These are phyloP conservation scores for Eulemur albifrons DNA, from an alignment of 2,797 vertebrate species.

Conservation along the genomic window DNA sequence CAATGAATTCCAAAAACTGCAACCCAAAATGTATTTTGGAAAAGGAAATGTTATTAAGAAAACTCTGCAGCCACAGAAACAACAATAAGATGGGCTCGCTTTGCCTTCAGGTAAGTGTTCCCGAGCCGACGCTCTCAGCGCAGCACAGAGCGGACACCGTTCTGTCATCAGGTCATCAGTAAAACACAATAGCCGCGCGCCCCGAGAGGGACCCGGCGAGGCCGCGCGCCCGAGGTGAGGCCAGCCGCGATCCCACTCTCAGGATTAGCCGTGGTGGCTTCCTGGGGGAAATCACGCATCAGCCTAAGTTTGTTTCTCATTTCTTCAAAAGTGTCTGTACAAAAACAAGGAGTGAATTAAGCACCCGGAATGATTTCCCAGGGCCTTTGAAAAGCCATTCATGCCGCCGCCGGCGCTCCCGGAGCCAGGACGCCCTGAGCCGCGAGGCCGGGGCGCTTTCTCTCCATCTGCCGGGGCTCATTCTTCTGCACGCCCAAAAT, in stretches of 20 bases:
- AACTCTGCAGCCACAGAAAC: not conserved
- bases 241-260: conserved; percentile 67
- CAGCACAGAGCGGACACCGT: conserved; percentile 5
- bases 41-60: not conserved
- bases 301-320: conserved; percentile 70
- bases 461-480: conserved; percentile 78
- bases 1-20: not conserved
- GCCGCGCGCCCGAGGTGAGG: not conserved
- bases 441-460: conserved; percentile 60
- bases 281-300: conserved; percentile 81
- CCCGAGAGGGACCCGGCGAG: conserved; percentile 67
- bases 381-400: conserved; percentile 79
- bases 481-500: conserved; percentile 75
- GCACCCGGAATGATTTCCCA: conserved; percentile 81
- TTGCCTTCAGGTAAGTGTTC: conserved; percentile 50
- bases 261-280: conserved; percentile 58
- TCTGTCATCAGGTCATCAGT: conserved; percentile 71
- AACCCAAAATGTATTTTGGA: not conserved
- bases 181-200: conserved; percentile 54
- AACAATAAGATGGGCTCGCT: not conserved
- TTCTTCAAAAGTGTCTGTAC: conserved; percentile 74
- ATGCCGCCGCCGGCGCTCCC: conserved; percentile 72
- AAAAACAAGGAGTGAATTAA: conserved; percentile 79
- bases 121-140: not conserved
- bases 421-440: conserved; percentile 69